Evolutionary conservation across 1,140 invertebrate species (phyloP).

Genomic region (Ostrea denselamellosa): DNA sequence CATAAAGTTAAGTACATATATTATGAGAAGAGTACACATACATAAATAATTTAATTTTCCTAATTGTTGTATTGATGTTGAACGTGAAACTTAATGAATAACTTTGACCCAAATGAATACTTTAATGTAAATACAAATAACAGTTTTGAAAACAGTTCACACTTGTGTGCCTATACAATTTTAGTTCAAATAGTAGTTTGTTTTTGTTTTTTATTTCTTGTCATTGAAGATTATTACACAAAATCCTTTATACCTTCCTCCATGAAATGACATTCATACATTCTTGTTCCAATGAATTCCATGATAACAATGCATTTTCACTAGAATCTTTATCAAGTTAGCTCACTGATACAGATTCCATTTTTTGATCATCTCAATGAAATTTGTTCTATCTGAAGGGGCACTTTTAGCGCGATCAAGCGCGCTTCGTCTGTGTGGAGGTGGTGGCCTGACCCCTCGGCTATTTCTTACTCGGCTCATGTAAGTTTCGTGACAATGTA

Average conservation of each 20-base stretch:
- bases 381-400: neutral
- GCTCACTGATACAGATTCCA: slow-evolving; percentile 10
- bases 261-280: neutral
- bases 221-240: no score
- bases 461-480: slow-evolving; percentile 11
- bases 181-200: no score
- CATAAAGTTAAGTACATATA: no score
- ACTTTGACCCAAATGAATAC: no score
- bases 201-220: no score
- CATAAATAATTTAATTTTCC: no score
- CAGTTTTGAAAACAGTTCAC: no score
- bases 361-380: neutral
- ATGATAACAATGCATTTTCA: neutral
- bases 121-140: no score
- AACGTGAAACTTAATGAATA: no score
- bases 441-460: neutral
- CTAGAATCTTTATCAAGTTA: neutral
- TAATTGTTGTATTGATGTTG: no score
- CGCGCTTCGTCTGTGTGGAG: neutral
- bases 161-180: no score
- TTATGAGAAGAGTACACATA: no score
- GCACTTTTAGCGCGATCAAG: neutral
- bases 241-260: neutral
- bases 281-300: neutral
- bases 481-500: slow-evolving; percentile 3